Evolutionary conservation across 2,888 invertebrate genomes (phyloP).

Genomic region (Drosophila quinaria): DNA sequence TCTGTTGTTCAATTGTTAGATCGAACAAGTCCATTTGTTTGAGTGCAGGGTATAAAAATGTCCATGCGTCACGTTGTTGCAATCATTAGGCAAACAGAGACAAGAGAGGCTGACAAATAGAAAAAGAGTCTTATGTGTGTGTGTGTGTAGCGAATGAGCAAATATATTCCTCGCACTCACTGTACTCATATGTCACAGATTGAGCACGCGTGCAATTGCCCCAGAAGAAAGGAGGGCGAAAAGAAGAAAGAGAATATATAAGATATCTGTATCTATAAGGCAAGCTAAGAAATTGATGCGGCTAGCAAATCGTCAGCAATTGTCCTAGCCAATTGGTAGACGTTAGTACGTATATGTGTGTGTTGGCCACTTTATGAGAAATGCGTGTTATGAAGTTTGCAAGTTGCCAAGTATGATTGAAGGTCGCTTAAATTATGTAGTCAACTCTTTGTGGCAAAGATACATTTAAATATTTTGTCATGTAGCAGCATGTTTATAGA

Average conservation of each 20-base stretch:
- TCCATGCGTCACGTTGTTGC: slow-evolving; percentile 72
- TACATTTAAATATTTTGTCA: slow-evolving; percentile 69
- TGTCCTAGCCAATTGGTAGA: slow-evolving; percentile 65
- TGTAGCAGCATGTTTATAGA: slow-evolving; percentile 67
- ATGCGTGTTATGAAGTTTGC: slow-evolving; percentile 57
- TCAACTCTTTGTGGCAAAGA: slow-evolving; percentile 70
- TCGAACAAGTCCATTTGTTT: background rate
- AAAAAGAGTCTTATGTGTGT: slow-evolving; percentile 21
- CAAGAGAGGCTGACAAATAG: slow-evolving; percentile 35
- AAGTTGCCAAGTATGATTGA: slow-evolving; percentile 58
- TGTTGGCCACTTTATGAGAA: slow-evolving; percentile 34
- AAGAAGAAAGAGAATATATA: slow-evolving; percentile 1
- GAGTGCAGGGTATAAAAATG: slow-evolving; percentile 42
- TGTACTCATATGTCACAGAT: slow-evolving; percentile 57
- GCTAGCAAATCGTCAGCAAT: slow-evolving; percentile 65
- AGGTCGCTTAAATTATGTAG: slow-evolving; percentile 68
- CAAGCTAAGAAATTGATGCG: slow-evolving; percentile 54
- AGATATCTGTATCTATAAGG: slow-evolving; percentile 29
- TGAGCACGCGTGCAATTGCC: slow-evolving; percentile 59
- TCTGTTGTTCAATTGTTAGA: background rate
- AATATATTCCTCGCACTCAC: slow-evolving; percentile 40
- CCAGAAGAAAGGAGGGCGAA: slow-evolving; percentile 1
- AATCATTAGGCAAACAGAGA: slow-evolving; percentile 66
- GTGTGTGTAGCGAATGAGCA: slow-evolving; percentile 59
- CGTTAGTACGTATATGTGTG: slow-evolving; percentile 3